Evolutionary conservation across 2,888 invertebrate species (phyloP), one percentile per base, ranked within the genome.

Genomic region (Caenorhabditis virilis): DNA sequence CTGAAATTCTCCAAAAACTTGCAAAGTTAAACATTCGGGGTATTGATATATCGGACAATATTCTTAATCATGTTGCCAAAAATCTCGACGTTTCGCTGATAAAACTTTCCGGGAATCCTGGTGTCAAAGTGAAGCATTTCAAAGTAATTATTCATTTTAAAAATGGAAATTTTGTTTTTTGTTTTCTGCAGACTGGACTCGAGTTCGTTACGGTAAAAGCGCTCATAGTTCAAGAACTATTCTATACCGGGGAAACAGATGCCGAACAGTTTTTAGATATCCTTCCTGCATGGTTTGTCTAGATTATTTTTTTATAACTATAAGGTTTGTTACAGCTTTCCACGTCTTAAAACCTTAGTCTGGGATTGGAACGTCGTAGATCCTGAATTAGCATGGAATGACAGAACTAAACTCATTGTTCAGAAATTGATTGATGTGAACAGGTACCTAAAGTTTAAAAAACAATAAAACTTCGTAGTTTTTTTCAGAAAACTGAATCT

Each of bases 291-390:
- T 61, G 58, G 59, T 62, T 5, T 46, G 53, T 50, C 18, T 22
- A 20, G 1, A 18, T 39, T 36, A 20, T 39, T 39, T 39, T 16
- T 18, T 42, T 9, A 13, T 9, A 42, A 23, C 27, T 43, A 4
- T 3, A 47, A 26, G 45, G 2, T 4, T 23, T 42, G 33, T 41
- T 38, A 42, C 25, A 70, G 67, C 15, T 74, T 74, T 30, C 71
- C 74, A 1, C 54, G 63, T 11, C 53, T 74, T 20, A 38, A 57
- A 27, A 54, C 65, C 1, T 59, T 74, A 2, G 41, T 71, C 18
- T 72, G 60, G 55, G 74, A 74, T 42, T 74, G 74, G 74, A 72
- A 69, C 18, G 50, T 69, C 30, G 74, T 74, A 16, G 74, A 74
- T 41, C 71, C 74, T 4, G 60, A 56, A 11, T 41, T 72, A 7